Evolutionary conservation across 2,888 invertebrate species (phyloP).

Genomic region (Brachyopa scutellaris): DNA sequence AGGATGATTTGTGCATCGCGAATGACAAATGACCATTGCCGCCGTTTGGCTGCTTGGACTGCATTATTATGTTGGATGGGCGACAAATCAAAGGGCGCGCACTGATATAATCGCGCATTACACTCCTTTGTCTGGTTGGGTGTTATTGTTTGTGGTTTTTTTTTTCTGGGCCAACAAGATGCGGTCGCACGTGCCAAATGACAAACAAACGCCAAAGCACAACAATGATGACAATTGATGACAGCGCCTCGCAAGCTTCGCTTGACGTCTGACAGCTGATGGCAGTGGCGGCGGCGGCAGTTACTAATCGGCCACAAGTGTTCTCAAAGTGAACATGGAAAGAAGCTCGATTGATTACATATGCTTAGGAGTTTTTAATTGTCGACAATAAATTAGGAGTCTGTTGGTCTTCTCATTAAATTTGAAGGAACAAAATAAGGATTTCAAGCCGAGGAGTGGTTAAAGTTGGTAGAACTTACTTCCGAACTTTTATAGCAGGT

Average conservation of each 20-base stretch:
- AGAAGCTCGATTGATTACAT: slow-evolving; percentile 62
- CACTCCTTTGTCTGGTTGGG: slow-evolving; percentile 24
- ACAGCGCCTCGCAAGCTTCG: slow-evolving; percentile 49
- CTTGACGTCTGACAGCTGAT: background rate
- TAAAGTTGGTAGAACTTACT: too few species aligned
- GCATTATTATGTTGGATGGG: slow-evolving; percentile 63
- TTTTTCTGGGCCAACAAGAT: slow-evolving; percentile 67
- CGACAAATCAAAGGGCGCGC: slow-evolving; percentile 67
- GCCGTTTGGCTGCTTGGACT: slow-evolving; percentile 41
- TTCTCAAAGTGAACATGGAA: slow-evolving; percentile 48
- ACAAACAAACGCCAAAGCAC: slow-evolving; percentile 58
- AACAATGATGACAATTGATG: slow-evolving; percentile 68
- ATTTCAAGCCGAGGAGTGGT: too few species aligned
- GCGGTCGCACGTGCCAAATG: slow-evolving; percentile 68
- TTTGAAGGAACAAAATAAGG: too few species aligned
- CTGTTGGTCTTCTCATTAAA: too few species aligned
- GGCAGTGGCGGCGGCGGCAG: slow-evolving; percentile 32
- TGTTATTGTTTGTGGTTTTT: too few species aligned
- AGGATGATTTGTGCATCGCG: slow-evolving; percentile 68
- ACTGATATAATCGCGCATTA: slow-evolving; percentile 35
- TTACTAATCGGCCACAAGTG: slow-evolving; percentile 71
- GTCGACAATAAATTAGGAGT: slow-evolving; percentile 40
- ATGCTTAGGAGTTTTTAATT: slow-evolving; percentile 67
- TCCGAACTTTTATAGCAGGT: too few species aligned
- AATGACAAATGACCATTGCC: slow-evolving; percentile 68